These are phyloP conservation scores for Oryzias woworae DNA, from an alignment of 2,113 vertebrate species.

Conservation along the genomic window DNA sequence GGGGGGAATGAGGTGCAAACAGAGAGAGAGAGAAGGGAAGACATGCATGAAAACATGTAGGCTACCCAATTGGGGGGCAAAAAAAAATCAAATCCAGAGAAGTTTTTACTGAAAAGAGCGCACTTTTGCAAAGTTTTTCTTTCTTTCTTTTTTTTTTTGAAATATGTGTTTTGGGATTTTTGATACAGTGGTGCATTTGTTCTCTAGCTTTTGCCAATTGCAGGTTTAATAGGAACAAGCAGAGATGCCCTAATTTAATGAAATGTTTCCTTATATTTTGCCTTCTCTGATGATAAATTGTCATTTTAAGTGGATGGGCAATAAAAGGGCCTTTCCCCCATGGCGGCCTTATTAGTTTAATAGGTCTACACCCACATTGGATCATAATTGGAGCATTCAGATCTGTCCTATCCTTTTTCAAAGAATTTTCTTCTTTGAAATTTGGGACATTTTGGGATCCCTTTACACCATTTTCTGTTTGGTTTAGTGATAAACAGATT, in stretches of 20 bases:
- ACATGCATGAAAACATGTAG: slow-evolving; percentile 52
- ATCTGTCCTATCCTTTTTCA: slow-evolving; percentile 42
- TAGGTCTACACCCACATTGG: slow-evolving; percentile 54
- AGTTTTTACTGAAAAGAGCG: slow-evolving; percentile 9
- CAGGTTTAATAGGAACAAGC: slow-evolving; percentile 47
- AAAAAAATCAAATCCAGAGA: slow-evolving; percentile 13
- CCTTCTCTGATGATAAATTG: slow-evolving; percentile 25
- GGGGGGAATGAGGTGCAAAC: slow-evolving; percentile 71
- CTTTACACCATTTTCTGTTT: background rate
- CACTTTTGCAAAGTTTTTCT: slow-evolving; percentile 46
- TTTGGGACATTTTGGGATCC: too few species aligned
- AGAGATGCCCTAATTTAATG: slow-evolving; percentile 23
- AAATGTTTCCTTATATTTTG: slow-evolving; percentile 2
- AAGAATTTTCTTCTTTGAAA: slow-evolving; percentile 29
- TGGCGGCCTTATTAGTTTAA: slow-evolving; percentile 61
- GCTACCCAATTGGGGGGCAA: slow-evolving; percentile 3
- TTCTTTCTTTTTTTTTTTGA: too few species aligned
- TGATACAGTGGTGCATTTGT: slow-evolving; percentile 21
- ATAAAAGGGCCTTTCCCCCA: slow-evolving; percentile 35
- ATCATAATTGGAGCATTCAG: slow-evolving; percentile 60
- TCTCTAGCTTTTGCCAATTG: slow-evolving; percentile 61
- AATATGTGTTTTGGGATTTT: slow-evolving; percentile 27
- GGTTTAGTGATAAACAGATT: slow-evolving; percentile 58
- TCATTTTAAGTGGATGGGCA: slow-evolving; percentile 37
- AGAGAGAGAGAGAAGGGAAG: slow-evolving; percentile 58